A percentile compares a stretch with the other conserved stretches of the same genome.
phyloP scores from a whole-genome alignment of 92 coral and sea anemone genomes.

The Virgularia gustaviana region DNA sequence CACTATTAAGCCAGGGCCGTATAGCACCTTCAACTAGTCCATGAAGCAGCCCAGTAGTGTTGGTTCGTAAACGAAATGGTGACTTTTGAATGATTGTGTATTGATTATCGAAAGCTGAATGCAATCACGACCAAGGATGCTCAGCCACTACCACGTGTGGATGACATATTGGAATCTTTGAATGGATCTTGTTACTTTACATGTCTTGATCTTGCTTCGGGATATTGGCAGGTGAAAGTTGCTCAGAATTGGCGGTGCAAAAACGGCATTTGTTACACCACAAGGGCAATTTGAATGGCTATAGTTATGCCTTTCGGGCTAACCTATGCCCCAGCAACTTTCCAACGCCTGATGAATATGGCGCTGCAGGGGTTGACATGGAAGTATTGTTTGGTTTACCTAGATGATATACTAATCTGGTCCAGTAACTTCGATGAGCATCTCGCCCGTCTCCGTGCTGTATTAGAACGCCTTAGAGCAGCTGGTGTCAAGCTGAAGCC shows the following conservation, averaged over 20 bases:
- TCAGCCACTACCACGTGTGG: constrained; percentile 42
- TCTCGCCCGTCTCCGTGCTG: constrained; percentile 30
- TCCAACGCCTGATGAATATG: constrained; percentile 50
- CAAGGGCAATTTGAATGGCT: constrained; percentile 28
- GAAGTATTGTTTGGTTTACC: constrained; percentile 38
- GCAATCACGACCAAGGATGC: constrained; percentile 48
- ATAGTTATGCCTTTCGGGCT: constrained; percentile 34
- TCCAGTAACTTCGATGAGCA: constrained; percentile 48
- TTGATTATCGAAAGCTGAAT: constrained; percentile 37
- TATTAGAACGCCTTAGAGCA: constrained; percentile 45
- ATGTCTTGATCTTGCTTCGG: constrained; percentile 24
- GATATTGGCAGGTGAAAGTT: constrained; percentile 48
- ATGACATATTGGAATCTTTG: constrained; percentile 38
- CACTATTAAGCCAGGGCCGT: constrained; percentile 45
- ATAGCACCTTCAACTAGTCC: constrained; percentile 39
- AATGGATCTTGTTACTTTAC: constrained; percentile 15
- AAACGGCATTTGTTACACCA: constrained; percentile 30
- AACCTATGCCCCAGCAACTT: constrained; percentile 44
- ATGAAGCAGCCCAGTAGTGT: constrained; percentile 53
- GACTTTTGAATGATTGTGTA: constrained; percentile 35
- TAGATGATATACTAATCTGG: constrained; percentile 47
- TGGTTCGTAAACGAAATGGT: constrained; percentile 46
- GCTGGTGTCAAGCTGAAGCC: constrained; percentile 50
- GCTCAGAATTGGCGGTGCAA: neutral
- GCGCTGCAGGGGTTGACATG: constrained; percentile 34